Evolutionary conservation across 2,888 invertebrate genomes (phyloP), one percentile per base, ranked within the genome.

Genomic region (Adelphocoris suturalis): DNA sequence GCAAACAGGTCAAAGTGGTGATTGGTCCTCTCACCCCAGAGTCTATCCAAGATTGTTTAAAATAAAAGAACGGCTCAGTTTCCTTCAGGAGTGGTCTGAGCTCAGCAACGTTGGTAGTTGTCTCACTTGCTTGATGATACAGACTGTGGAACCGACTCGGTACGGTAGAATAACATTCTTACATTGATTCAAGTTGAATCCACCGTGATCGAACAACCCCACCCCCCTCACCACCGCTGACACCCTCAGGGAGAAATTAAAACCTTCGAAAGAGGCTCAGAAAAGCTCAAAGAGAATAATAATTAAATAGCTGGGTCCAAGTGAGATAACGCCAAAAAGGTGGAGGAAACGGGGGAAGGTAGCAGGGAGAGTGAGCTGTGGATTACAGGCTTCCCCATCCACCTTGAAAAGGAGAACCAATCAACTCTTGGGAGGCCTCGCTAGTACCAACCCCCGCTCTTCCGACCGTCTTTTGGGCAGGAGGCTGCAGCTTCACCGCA

Each of bases 271-370:
- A 23, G 13, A 23, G 68, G 23, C 68, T 23, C 68, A 12, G 61
- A 68, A 68, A 68, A 68, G 68, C 23, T 68, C 68, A 68, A 68
- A 68, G 68, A 68, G 68, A 68, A 68, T 68, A 68, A 68, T 68
- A 68, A 68, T 68, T 68, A 68, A 68, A 68, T 68, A 68, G 68
- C 68, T 23, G 23, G 68, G 23, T 11, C 68, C 68, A 68, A 68
- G 68, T 68, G 68, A 68, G 68, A 68, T 68, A 68, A 68, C 68
- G 68, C 19, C 23, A 23, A 68, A 68, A 61, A 27, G 23, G 68
- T 12, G 19, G 23, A 12, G 68, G 5, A n/a, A 16, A n/a, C n/a
- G 57, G 16, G n/a, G n/a, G 52, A 16, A 52, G 37, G 37, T 4
- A 7, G 37, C 7, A 52, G 52, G 5, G 27, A 68, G 68, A 68